These are phyloP conservation scores for Cerceris ruficornis DNA, from an alignment of 2,888 invertebrate genomes.

Conservation along the genomic window DNA sequence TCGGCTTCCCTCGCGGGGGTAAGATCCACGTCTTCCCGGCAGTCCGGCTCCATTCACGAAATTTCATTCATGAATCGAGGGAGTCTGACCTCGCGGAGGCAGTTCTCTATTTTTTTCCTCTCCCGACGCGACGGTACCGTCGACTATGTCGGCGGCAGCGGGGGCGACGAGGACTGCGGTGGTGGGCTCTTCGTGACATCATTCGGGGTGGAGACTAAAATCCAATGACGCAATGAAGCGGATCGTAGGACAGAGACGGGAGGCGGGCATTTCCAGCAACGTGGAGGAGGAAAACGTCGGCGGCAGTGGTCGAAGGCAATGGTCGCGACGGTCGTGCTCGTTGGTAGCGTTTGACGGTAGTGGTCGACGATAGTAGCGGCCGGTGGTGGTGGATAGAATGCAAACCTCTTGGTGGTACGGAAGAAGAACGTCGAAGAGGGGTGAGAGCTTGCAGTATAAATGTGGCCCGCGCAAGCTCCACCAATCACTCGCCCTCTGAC, in stretches of 20 bases:
- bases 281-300: not conserved
- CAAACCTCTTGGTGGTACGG: slow-evolving; percentile 56
- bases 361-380: slow-evolving; percentile 18
- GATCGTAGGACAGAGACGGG: not conserved
- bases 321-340: slow-evolving; percentile 13
- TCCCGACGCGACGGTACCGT: not conserved
- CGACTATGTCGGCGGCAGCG: too few species aligned
- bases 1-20: too few species aligned
- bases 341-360: slow-evolving; percentile 21
- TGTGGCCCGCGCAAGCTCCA: slow-evolving; percentile 77
- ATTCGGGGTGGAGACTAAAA: slow-evolving; percentile 50
- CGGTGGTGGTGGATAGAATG: slow-evolving; percentile 48
- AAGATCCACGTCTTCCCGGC: not conserved
- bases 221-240: slow-evolving; percentile 58
- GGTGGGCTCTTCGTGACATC: slow-evolving; percentile 33
- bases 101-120: slow-evolving; percentile 7
- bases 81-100: not conserved
- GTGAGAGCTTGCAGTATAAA: slow-evolving; percentile 73
- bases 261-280: slow-evolving; percentile 7
- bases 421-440: slow-evolving; percentile 64
- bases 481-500: slow-evolving; percentile 79
- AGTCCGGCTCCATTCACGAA: slow-evolving; percentile 43
- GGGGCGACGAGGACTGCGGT: not conserved
- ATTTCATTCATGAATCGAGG: slow-evolving; percentile 53
- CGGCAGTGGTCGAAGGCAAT: slow-evolving; percentile 53